A percentile compares a stretch with the other conserved stretches of the same genome.
These are phyloP conservation scores for Bombus consobrinus DNA, from an alignment of 1,140 invertebrate species.

Conservation along the genomic window DNA sequence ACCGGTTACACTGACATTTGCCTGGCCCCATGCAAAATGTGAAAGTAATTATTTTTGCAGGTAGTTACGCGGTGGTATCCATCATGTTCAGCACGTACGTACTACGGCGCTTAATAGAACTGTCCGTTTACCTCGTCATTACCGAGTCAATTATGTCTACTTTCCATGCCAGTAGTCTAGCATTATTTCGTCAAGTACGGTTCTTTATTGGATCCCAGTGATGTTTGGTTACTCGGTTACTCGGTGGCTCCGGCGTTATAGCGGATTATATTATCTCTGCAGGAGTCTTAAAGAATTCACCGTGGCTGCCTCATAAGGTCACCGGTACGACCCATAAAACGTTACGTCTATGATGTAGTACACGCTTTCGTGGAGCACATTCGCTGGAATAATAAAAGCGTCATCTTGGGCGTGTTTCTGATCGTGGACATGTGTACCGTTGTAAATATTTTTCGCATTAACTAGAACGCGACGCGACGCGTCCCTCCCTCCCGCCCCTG, in stretches of 20 bases:
- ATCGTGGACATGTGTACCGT: slow-evolving; percentile 27
- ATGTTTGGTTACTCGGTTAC: slow-evolving; percentile 53
- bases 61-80: slow-evolving; percentile 30
- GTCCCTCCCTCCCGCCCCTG: neutral
- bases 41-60: slow-evolving; percentile 55
- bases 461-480: slow-evolving; percentile 12
- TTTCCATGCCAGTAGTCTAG: slow-evolving; percentile 48
- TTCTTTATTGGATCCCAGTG: slow-evolving; percentile 56
- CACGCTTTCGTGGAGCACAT: slow-evolving; percentile 42
- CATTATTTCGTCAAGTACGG: slow-evolving; percentile 64
- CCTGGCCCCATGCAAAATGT: slow-evolving; percentile 35
- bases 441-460: slow-evolving; percentile 50
- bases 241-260: slow-evolving; percentile 40
- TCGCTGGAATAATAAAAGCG: slow-evolving; percentile 58
- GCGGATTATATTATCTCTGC: slow-evolving; percentile 65
- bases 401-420: slow-evolving; percentile 41
- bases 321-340: slow-evolving; percentile 62
- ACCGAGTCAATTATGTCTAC: slow-evolving; percentile 64
- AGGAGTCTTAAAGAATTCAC: slow-evolving; percentile 49
- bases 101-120: slow-evolving; percentile 60
- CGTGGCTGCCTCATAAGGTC: slow-evolving; percentile 59
- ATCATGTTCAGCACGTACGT: slow-evolving; percentile 21
- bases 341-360: slow-evolving; percentile 62
- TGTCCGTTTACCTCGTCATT: slow-evolving; percentile 67
- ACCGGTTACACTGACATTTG: slow-evolving; percentile 1